Conservation (phyloP, 2,797 vertebrate genomes). For the Ispidina picta region DNA sequence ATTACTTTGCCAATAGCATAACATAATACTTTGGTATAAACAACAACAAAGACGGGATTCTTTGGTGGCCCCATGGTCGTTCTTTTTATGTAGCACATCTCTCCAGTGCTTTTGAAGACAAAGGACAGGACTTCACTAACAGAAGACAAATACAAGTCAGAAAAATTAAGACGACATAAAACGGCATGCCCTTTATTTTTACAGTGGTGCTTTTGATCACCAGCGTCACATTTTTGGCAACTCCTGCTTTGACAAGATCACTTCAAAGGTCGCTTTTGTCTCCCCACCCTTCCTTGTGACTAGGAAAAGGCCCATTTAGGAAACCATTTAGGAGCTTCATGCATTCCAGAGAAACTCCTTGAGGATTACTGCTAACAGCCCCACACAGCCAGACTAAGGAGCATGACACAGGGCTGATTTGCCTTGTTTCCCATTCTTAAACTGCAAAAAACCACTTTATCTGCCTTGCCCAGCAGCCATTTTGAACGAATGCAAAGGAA, state of each 20-base stretch:
- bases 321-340: constrained; percentile 7
- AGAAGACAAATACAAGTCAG: constrained; percentile 23
- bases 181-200: not conserved
- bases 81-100: constrained; percentile 73
- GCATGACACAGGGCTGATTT: not conserved
- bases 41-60: constrained; percentile 68
- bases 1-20: constrained; percentile 77
- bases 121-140: constrained; percentile 63
- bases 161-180: constrained; percentile 22
- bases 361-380: not conserved
- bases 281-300: constrained; percentile 12
- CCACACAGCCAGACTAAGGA: not conserved
- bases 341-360: constrained; percentile 26
- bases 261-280: not conserved
- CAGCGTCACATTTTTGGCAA: not conserved
- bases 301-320: not conserved
- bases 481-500: constrained; percentile 17
- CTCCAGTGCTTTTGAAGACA: constrained; percentile 71
- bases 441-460: not conserved
- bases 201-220: constrained; percentile 23
- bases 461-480: not conserved
- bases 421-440: not conserved
- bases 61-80: constrained; percentile 43
- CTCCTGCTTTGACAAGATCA: not conserved
- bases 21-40: constrained; percentile 71